Evolutionary conservation across 2,113 vertebrate species (phyloP).

Genomic region (Dryoscopus gambensis): DNA sequence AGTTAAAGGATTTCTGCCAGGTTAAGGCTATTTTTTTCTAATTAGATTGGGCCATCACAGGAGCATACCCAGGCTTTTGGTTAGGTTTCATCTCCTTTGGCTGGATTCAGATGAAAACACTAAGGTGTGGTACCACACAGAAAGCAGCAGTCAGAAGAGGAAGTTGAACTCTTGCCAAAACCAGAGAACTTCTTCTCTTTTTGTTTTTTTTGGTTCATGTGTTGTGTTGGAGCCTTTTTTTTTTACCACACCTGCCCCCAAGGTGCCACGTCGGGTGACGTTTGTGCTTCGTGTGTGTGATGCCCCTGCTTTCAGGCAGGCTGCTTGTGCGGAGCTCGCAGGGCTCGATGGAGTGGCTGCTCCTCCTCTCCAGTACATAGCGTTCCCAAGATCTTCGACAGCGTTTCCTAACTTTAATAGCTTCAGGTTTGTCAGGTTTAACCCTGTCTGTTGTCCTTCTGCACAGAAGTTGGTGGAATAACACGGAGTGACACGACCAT

Average conservation of each 20-base stretch:
- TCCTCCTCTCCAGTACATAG: not conserved
- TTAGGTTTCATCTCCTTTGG: not conserved
- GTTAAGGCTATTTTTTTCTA: not conserved
- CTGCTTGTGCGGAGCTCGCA: not conserved
- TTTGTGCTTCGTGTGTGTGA: accelerated
- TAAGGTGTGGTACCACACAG: conserved; percentile 29
- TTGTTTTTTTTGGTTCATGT: not conserved
- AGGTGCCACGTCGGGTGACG: accelerated
- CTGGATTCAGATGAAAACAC: not conserved
- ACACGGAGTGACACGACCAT: not conserved
- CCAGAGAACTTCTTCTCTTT: not conserved
- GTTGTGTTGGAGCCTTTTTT: not conserved
- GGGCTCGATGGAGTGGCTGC: not conserved
- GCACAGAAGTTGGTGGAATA: not conserved
- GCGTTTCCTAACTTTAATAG: not conserved
- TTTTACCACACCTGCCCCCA: not conserved
- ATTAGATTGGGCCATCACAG: not conserved
- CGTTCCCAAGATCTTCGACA: not conserved
- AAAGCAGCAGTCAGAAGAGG: not conserved
- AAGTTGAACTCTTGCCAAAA: conserved; percentile 3
- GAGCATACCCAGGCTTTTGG: not conserved
- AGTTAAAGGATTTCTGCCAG: not conserved
- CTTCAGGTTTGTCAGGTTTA: conserved; percentile 50
- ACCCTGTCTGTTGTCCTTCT: not conserved
- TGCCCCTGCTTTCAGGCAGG: not conserved